phyloP scores from a whole-genome alignment of 2,888 invertebrate genomes.

The Lithophane socia region DNA sequence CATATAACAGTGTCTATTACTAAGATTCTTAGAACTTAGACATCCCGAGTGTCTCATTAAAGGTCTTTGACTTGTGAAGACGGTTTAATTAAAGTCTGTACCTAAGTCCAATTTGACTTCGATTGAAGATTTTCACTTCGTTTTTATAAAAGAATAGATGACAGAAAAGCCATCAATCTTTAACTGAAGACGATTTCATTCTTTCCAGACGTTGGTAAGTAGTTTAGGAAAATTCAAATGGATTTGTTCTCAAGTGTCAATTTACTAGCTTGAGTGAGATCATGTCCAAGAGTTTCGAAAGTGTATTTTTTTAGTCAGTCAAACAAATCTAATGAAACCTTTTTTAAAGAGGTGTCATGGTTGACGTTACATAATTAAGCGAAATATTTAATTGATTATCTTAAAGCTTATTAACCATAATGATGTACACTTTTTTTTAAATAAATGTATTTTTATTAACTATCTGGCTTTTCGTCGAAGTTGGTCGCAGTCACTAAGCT shows the following conservation, averaged over 20 bases:
- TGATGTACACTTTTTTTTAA: not conserved
- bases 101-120: conserved; percentile 36
- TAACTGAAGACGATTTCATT: conserved; percentile 45
- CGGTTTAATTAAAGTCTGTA: conserved; percentile 47
- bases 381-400: not conserved
- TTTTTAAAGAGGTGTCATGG: not conserved
- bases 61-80: conserved; percentile 40
- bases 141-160: conserved; percentile 39
- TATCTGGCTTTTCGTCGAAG: too few relatives aligned
- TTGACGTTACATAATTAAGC: not conserved
- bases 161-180: conserved; percentile 54
- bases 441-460: too few relatives aligned
- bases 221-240: conserved; percentile 40
- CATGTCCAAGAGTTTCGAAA: not conserved
- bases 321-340: not conserved
- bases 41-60: conserved; percentile 43
- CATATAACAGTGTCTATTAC: conserved; percentile 34
- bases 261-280: conserved; percentile 2
- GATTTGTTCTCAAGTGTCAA: conserved; percentile 38
- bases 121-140: conserved; percentile 38
- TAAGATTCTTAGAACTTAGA: conserved; percentile 53
- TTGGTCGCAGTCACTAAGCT: too few relatives aligned
- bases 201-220: conserved; percentile 30
- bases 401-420: not conserved
- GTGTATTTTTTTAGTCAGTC: not conserved